Base-by-base conservation (phyloP, 2,888 invertebrate species). In the Acrobasis repandana region DNA sequence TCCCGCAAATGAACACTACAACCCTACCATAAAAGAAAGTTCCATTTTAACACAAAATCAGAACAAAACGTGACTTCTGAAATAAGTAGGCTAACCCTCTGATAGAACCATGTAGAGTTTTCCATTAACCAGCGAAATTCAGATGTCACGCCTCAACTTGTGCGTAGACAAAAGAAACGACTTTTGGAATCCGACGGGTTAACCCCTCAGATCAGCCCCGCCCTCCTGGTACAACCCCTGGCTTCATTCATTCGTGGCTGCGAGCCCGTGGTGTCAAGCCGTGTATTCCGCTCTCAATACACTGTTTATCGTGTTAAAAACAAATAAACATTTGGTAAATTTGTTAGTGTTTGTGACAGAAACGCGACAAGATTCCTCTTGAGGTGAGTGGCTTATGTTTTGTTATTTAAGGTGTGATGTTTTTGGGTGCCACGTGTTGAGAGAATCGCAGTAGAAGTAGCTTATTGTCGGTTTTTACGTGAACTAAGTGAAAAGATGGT, bases 161-260 rank as follows among this genome's bases (percentile, higher is more conserved):
- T 60, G 58, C 16, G 66, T 49, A 61, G 49, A 58, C 63, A 57
- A 28, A 64, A 15, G 62, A 57, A 46, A 11, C 16, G 58, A 54
- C 67, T 79, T 74, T 80, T 78, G 43, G 51, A 78, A 65, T 79
- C 65, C 65, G 79, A 47, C 43, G 82, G 76, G 67, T 83, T 67
- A 56, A 67, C 60, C 58, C 63, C 67, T 69, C 75, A 70, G 75
- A 71, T 67, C 71, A 74, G 88, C 86, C 86, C 88, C 89, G 85
- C 90, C 90, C 86, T 84, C 81, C 67, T 65, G 50, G 66, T 72
- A 70, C 83, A 73, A 80, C 85, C 87, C 86, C 83, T 79, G 82
- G 71, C 73, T 84, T 90, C 90, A 90, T 90, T 90, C 90, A 90
- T 84, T 85, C 83, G 79, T 74, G 80, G 74, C 75, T 68, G 67